phyloP scores from a whole-genome alignment of 2,888 invertebrate genomes.

The Lutraria lutraria region DNA sequence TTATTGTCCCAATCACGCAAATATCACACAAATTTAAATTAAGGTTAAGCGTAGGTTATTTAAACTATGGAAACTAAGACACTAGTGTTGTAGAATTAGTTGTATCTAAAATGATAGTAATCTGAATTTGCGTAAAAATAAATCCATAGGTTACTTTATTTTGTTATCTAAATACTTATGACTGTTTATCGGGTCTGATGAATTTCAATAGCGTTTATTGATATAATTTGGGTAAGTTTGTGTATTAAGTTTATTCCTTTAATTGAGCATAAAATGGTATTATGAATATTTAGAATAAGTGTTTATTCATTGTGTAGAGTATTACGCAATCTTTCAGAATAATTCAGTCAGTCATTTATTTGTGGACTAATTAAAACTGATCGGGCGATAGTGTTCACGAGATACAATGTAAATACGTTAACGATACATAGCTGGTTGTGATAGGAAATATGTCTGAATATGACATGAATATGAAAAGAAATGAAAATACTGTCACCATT shows the following conservation, averaged over 20 bases:
- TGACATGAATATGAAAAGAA: no score
- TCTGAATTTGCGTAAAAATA: neutral
- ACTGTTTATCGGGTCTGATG: constrained; percentile 23
- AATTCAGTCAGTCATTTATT: no score
- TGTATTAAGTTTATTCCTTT: neutral
- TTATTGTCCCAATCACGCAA: constrained; percentile 9
- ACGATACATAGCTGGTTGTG: no score
- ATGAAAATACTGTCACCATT: no score
- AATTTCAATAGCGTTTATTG: constrained; percentile 12
- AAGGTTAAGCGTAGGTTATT: neutral
- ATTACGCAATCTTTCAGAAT: neutral
- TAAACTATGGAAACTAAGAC: neutral
- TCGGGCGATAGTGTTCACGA: no score
- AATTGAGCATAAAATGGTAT: neutral
- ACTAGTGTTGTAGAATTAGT: neutral
- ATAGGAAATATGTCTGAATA: no score
- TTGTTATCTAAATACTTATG: neutral
- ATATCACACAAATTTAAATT: neutral
- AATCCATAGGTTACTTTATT: neutral
- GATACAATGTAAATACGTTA: no score
- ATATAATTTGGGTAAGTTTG: neutral
- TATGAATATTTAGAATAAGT: neutral
- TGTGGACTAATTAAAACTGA: no score
- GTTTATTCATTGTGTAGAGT: neutral
- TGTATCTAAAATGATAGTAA: neutral